Percentiles rank a stretch among this genome's conserved stretches.
These are phyloP conservation scores for Taenaris catops DNA, from an alignment of 2,888 invertebrate species.

Conservation along the genomic window DNA sequence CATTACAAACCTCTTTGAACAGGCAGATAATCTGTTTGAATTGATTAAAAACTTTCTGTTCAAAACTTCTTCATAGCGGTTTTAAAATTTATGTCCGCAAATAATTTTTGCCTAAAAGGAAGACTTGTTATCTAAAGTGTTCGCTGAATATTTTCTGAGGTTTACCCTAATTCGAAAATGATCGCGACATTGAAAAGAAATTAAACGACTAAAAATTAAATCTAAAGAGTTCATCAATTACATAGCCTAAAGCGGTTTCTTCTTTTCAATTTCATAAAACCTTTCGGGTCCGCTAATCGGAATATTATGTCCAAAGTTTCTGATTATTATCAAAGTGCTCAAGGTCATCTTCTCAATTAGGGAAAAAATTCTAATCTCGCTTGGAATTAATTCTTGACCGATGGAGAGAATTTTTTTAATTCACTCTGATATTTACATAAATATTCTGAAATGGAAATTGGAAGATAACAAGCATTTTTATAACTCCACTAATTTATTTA, in stretches of 20 bases:
- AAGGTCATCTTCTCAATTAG: conserved; percentile 16
- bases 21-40: neutral
- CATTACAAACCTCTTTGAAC: no score
- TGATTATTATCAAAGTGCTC: conserved; percentile 32
- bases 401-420: no score
- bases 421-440: no score
- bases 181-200: conserved; percentile 12
- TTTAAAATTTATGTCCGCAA: no score
- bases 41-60: no score
- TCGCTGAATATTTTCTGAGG: conserved; percentile 2
- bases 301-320: conserved; percentile 59
- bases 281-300: conserved; percentile 55
- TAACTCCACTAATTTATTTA: no score
- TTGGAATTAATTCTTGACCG: no score
- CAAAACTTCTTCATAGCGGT: no score
- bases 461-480: no score
- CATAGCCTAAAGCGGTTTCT: conserved; percentile 45
- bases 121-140: no score
- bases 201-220: conserved; percentile 45
- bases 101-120: conserved; percentile 4
- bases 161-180: conserved; percentile 5
- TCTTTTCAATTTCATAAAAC: conserved; percentile 53
- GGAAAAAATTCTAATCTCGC: no score
- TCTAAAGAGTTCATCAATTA: conserved; percentile 61
- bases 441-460: no score